These are phyloP conservation scores for Brachionus calyciflorus DNA, from an alignment of 1,140 invertebrate genomes.

Conservation along the genomic window DNA sequence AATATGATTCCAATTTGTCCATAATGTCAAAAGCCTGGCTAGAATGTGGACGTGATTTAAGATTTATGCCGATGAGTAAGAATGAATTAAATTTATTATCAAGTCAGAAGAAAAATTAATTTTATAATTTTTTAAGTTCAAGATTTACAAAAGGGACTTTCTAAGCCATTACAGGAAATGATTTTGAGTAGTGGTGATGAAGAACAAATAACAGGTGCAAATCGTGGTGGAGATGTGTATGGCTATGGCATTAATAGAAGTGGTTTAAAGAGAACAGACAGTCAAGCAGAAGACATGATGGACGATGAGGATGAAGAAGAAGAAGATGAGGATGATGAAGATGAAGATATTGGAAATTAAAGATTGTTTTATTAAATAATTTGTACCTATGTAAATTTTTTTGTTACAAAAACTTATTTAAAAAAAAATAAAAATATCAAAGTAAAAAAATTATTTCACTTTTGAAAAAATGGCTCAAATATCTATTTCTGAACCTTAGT, in stretches of 20 bases:
- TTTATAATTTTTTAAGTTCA: constrained; percentile 5
- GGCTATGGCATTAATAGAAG: constrained; percentile 26
- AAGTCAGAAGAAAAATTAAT: background rate
- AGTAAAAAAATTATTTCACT: no score
- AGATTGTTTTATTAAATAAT: background rate
- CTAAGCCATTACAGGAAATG: constrained; percentile 45
- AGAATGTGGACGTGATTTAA: constrained; percentile 39
- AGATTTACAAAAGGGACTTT: constrained; percentile 38
- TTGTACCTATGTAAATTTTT: background rate
- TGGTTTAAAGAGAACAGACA: constrained; percentile 33
- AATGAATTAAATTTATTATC: background rate
- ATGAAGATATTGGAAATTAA: constrained; percentile 42
- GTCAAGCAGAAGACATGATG: constrained; percentile 20
- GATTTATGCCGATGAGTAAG: constrained; percentile 39
- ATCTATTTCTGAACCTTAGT: no score
- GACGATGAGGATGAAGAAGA: constrained; percentile 48
- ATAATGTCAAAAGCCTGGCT: constrained; percentile 44
- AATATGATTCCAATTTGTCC: constrained; percentile 9
- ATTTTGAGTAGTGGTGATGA: constrained; percentile 42
- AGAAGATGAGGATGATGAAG: constrained; percentile 48
- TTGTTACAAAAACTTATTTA: no score
- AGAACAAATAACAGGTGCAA: constrained; percentile 1
- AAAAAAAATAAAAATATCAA: no score
- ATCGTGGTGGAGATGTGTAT: background rate
- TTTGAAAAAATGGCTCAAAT: no score